These are phyloP conservation scores for Callyntrura sp. DNA, from an alignment of 2,888 invertebrate genomes.

Conservation along the genomic window DNA sequence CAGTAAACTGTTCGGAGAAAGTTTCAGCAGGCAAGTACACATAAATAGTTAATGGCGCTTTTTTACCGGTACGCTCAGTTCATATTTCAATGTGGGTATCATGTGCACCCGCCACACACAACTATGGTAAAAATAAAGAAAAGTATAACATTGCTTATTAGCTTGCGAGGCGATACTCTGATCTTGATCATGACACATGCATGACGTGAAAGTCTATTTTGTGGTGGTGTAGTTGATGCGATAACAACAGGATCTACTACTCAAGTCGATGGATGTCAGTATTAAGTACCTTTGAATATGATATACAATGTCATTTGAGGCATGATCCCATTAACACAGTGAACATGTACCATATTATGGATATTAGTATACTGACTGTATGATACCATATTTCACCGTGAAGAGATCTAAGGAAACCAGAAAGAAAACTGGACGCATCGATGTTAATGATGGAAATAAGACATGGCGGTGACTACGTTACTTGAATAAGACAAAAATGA, in stretches of 20 bases:
- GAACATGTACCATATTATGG: not conserved
- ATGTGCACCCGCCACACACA: no score
- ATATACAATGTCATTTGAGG: no score
- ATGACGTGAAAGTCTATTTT: not conserved
- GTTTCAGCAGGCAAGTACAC: not conserved
- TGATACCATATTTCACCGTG: no score
- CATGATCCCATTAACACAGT: not conserved
- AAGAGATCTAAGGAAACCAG: no score
- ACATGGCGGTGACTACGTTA: no score
- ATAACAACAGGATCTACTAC: no score
- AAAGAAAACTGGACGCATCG: no score
- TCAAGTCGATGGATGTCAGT: no score
- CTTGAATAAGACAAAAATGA: no score
- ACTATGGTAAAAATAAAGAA: no score
- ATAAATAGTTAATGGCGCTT: not conserved
- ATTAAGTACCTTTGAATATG: not conserved
- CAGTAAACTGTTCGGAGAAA: not conserved
- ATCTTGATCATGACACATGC: not conserved
- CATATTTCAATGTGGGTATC: not conserved
- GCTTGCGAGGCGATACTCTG: constrained; percentile 14
- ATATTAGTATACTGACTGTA: no score
- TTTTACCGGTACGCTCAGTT: not conserved
- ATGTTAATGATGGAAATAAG: no score
- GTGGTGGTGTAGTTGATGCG: not conserved
- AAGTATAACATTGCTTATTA: constrained; percentile 48